Base-by-base conservation (phyloP, 2,113 vertebrate genomes). In the Pseudopodoces humilis region DNA sequence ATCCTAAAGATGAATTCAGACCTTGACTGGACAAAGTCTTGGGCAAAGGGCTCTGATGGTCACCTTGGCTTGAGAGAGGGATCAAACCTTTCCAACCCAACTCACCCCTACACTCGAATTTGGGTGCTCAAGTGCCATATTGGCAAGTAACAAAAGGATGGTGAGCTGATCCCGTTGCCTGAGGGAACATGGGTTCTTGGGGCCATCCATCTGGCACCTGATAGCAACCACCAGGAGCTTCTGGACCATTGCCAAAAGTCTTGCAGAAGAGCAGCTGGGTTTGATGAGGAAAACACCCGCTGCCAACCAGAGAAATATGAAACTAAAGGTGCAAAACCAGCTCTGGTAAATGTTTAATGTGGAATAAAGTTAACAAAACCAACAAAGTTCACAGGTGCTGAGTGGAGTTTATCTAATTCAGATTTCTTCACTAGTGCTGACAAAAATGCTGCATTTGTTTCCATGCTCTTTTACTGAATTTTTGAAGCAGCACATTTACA, bases 151-250 rank as follows among this genome's bases (percentile, higher is more conserved):
- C 0, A 1, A 4, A 22, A 35, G 37, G 41, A 22, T 41, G 46
- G 19, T 1, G 63, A 80, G 28, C 17, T 52, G 67, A 64, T 39
- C 25, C 33, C 21, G 15, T 2, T 27, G 31, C 15, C 58, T 27
- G 22, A 30, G 37, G 52, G 46, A 18, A 24, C 2, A 0, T 5
- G 4, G 52, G 59, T 64, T 64, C 53, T 28, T 11, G 1, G 2
- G 1, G 24, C 9, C 24, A 6, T 18, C 52, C 39, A 13, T 12
- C 31, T 4, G 49, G 55, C 64, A 41, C 59, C 49, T 3, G 15
- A 11, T 0, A 13, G 10, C 52, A 50, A 6, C 23, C 15, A 13
- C 1, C 6, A 56, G 44, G 8, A 1, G 6, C 67, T 63, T 7
- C 43, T 1, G 31, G 55, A 18, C 52, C 56, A 11, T 0, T 4